These are phyloP conservation scores for Hemicrepidius hirtus DNA, from an alignment of 2,888 invertebrate genomes.

Conservation along the genomic window DNA sequence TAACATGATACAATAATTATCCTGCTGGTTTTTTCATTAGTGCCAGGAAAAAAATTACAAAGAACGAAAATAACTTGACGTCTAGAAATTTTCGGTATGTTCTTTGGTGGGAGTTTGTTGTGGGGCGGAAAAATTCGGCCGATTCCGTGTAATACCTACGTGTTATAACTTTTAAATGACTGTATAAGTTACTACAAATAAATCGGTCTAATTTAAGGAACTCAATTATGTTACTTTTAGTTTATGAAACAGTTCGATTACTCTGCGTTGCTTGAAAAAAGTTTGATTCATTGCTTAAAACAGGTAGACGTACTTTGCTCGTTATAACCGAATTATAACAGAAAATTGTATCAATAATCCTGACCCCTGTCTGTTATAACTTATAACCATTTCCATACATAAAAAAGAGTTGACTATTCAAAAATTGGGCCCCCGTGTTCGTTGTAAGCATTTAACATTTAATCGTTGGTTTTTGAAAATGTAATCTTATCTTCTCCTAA, in stretches of 20 bases:
- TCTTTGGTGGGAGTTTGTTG: constrained; percentile 22
- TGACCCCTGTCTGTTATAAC: no score
- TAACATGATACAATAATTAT: constrained; percentile 49
- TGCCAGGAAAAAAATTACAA: constrained; percentile 33
- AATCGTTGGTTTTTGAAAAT: no score
- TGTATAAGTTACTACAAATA: constrained; percentile 46
- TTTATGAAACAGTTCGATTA: constrained; percentile 27
- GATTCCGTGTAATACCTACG: constrained; percentile 4
- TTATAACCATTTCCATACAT: no score
- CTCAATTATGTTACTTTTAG: constrained; percentile 35
- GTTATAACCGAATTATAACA: no score
- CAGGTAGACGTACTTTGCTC: no score
- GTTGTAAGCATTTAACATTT: no score
- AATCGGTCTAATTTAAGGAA: constrained; percentile 46
- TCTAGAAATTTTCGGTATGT: constrained; percentile 16
- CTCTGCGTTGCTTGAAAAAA: not conserved
- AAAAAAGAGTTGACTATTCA: no score
- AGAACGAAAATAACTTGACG: constrained; percentile 31
- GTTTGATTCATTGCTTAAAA: no score
- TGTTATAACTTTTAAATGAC: constrained; percentile 39
- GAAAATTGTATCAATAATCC: no score
- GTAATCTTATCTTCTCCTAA: no score
- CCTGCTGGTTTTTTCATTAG: constrained; percentile 37
- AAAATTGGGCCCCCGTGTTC: no score
- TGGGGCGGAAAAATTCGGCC: not conserved